Base-by-base conservation (phyloP, 2,888 invertebrate species). In the Celastrina argiolus region DNA sequence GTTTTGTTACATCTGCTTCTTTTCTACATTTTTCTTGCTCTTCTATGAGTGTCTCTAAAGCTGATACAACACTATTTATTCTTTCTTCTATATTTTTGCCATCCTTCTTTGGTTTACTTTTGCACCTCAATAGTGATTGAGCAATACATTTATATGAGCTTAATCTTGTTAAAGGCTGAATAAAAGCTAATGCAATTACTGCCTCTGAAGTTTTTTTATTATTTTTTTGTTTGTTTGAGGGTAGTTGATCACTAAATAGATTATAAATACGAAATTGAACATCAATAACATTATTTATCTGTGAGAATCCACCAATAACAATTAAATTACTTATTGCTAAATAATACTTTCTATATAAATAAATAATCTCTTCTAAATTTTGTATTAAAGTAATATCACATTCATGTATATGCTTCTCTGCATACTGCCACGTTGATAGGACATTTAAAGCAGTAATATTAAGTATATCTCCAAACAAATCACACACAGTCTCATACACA, bases 251-350 rank as follows among this genome's bases (percentile, higher is more conserved):
- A 72, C 88, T 88, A 78, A 93, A 93, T 73, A 92, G 85, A 77
- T 91, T 91, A 76, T 90, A 89, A 74, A 94, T 78, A 79, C 85
- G 85, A 71, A 90, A 88, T 26, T 93, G 92, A 64, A 94, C 88
- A 75, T 94, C 94, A 69, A 95, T 88, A 65, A 93, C 78, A 80
- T 91, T 92, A 70, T 94, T 92, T 66, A 95, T 94, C 74, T 94
- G 93, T 56, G 88, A 79, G 77, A 95, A 95, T 41, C 95, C 96
- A 76, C 94, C 93, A 70, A 95, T 91, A 73, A 95, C 94, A 77
- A 94, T 94, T 70, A 95, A 92, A 91, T 95, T 94, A 82, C 95
- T 95, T 80, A 95, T 91, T 74, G 93, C 92, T 83, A 93, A 91
- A 59, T 94, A 92, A 88, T 96, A 96, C 80, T 92, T 93, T 81